Percentiles rank a stretch among this genome's conserved stretches.
Evolutionary conservation across 2,113 vertebrate species (phyloP).

Genomic region (Glareola pratincola): DNA sequence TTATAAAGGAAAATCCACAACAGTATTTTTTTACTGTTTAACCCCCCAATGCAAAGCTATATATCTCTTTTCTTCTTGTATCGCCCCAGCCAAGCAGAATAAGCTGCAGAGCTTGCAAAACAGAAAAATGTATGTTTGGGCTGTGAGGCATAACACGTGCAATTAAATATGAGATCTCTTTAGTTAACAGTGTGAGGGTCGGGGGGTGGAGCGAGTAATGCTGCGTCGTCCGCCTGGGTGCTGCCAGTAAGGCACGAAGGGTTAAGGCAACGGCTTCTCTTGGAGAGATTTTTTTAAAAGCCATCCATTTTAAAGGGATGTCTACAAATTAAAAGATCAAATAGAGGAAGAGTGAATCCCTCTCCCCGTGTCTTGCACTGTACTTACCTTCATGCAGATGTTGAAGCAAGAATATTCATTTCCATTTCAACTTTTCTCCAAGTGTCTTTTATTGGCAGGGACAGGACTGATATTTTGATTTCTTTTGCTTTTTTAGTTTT

Average conservation of each 20-base stretch:
- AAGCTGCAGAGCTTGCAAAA: background rate
- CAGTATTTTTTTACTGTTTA: background rate
- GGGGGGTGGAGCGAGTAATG: accelerated
- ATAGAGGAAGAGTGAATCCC: background rate
- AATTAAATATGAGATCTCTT: background rate
- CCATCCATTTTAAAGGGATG: background rate
- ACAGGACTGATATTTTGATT: background rate
- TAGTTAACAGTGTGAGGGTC: background rate
- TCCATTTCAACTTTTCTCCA: conserved; percentile 19
- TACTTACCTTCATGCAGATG: background rate
- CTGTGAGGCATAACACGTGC: background rate
- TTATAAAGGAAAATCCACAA: background rate
- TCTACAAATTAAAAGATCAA: background rate
- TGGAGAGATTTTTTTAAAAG: background rate
- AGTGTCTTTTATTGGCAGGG: conserved; percentile 10
- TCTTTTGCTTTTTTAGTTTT: background rate
- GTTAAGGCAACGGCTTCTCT: background rate
- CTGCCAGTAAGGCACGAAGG: background rate
- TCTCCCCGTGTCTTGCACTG: background rate
- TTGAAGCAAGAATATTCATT: background rate
- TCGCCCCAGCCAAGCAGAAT: background rate
- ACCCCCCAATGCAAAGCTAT: background rate
- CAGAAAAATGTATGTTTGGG: background rate
- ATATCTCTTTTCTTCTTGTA: background rate
- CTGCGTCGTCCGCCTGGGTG: background rate